phyloP scores from a whole-genome alignment of 2,113 vertebrate species.

The Salvelinus sp. region DNA sequence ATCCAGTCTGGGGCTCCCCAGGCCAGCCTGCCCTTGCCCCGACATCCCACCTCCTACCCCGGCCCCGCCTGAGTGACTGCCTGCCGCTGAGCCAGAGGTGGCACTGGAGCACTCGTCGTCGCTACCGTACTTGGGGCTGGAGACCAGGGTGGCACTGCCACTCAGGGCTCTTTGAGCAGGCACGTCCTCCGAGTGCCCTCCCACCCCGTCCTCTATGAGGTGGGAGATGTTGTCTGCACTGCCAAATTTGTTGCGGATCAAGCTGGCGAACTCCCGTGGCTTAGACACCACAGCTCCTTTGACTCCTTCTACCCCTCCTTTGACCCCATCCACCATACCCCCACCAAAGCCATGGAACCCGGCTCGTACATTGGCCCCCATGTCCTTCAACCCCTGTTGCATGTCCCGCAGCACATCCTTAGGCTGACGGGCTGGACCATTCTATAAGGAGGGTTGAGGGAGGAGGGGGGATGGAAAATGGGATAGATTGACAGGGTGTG shows the following conservation, averaged over 20 bases:
- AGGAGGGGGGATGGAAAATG: slow-evolving; percentile 8
- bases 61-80: slow-evolving; percentile 87
- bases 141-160: slow-evolving; percentile 92
- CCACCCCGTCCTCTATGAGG: slow-evolving; percentile 83
- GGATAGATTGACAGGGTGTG: no score
- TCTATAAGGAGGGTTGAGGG: slow-evolving; percentile 58
- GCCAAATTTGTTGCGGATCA: slow-evolving; percentile 97
- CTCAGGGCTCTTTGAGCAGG: slow-evolving; percentile 83
- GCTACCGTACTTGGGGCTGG: slow-evolving; percentile 96
- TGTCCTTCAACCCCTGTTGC: slow-evolving; percentile 96
- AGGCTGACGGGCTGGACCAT: slow-evolving; percentile 91
- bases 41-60: slow-evolving; percentile 59
- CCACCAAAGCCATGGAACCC: slow-evolving; percentile 96
- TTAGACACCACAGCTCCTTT: slow-evolving; percentile 95
- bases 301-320: slow-evolving; percentile 91
- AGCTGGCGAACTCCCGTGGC: slow-evolving; percentile 93
- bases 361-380: slow-evolving; percentile 92
- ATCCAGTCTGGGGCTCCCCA: slow-evolving; percentile 90
- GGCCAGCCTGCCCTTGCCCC: slow-evolving; percentile 56
- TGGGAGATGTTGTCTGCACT: slow-evolving; percentile 96
- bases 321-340: slow-evolving; percentile 92
- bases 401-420: slow-evolving; percentile 97
- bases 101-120: slow-evolving; percentile 96
- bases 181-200: slow-evolving; percentile 81
- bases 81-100: slow-evolving; percentile 84